Evolutionary conservation across 2,888 invertebrate species (phyloP), one percentile per base, ranked within the genome.

Genomic region (Drosophila nigricruria): DNA sequence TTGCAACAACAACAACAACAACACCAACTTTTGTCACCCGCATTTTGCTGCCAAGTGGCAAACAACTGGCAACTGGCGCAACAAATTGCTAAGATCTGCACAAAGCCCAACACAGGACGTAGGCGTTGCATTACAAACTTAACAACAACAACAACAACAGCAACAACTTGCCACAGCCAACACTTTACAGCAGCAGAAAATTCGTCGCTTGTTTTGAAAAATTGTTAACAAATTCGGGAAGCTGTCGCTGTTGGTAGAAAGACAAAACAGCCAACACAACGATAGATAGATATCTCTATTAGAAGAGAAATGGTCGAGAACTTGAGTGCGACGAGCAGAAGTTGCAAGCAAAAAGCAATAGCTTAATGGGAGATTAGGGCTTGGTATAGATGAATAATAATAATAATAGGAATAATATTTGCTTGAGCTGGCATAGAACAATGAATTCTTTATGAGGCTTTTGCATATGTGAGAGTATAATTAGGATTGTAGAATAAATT

Each of bases 21-120:
- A 5, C 50, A 63, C 18, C 36, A 56, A 63, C 65, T 77, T 77
- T 78, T 78, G 78, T 78, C 78, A 74, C 77, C 78, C 77, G 77
- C 77, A 77, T 77, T 74, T 59, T 58, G 64, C 47, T 20, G 77
- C 54, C 42, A 43, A 50, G 30, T 64, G 65, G 52, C 36, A 64
- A 50, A n/a, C n/a, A n/a, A n/a, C n/a, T n/a, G n/a, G n/a, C 32
- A 49, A 64, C 53, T 61, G 42, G 49, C 53, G 36, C 76, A 73
- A 77, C 76, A 73, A 77, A 77, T 77, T 77, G 70, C 56, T 32
- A 52, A 69, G 77, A 65, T 73, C 62, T 63, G 40, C 23, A 12
- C 34, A 27, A 12, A 20, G 49, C 34, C 49, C n/a, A 34, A 23
- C 57, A 58, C 32, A 59, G 58, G 42, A 56, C 50, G 73, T 73